Conservation (phyloP, 1,140 invertebrate species). For the Psix sp. region DNA sequence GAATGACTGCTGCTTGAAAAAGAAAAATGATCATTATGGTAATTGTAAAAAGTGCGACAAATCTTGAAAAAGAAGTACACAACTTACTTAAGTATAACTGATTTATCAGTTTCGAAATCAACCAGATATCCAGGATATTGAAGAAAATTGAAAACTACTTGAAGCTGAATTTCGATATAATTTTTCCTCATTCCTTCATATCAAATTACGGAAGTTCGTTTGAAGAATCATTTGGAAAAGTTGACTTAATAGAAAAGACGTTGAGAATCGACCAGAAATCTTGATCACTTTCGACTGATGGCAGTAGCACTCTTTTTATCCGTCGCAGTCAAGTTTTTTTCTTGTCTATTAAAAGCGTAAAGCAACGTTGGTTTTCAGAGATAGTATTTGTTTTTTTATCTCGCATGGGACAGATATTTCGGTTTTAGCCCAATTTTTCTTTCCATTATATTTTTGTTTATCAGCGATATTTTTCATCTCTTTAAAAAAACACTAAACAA, state of each 20-base stretch:
- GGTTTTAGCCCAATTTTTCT: conserved; percentile 6
- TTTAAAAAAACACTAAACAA: no score
- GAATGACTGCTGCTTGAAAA: conserved; percentile 1
- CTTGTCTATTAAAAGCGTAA: conserved; percentile 65
- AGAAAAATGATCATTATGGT: not conserved
- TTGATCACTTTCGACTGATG: conserved; percentile 31
- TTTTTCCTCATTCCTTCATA: conserved; percentile 14
- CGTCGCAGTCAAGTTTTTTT: conserved; percentile 59
- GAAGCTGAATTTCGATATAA: not conserved
- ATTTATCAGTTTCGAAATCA: no score
- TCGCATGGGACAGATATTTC: conserved; percentile 46
- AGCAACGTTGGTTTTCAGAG: conserved; percentile 42
- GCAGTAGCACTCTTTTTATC: conserved; percentile 61
- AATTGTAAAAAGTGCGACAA: no score
- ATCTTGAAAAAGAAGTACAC: no score
- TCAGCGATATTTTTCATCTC: conserved; percentile 20
- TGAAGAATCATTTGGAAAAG: conserved; percentile 9
- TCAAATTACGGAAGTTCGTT: conserved; percentile 1
- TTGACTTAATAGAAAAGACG: conserved; percentile 9
- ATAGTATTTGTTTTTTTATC: conserved; percentile 56
- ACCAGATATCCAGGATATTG: no score
- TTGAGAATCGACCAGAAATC: conserved; percentile 19
- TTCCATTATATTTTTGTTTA: conserved; percentile 7
- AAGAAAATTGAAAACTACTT: not conserved
- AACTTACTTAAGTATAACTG: no score